These are phyloP conservation scores for Brachionus angularis DNA, from an alignment of 1,140 invertebrate genomes.

Conservation along the genomic window DNA sequence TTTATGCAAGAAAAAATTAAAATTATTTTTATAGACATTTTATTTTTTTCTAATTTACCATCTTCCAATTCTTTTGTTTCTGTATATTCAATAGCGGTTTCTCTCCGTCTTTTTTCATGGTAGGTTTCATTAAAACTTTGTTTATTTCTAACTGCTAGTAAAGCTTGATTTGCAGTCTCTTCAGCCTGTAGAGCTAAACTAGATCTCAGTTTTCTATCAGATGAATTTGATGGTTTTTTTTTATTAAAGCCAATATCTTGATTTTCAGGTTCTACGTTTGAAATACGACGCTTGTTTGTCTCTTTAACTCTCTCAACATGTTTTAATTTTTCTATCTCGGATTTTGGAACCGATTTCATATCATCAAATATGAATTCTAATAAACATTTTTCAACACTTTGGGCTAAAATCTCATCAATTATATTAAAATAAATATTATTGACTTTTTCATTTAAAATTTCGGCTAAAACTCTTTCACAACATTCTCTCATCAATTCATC, in stretches of 20 bases:
- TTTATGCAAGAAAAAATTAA: background rate
- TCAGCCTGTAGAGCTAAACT: too few species aligned
- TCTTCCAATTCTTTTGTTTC: too few species aligned
- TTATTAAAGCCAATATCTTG: too few species aligned
- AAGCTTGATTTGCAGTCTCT: too few species aligned
- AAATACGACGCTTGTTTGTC: background rate
- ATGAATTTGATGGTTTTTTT: too few species aligned
- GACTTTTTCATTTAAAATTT: slow-evolving; percentile 13
- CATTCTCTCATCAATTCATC: slow-evolving; percentile 33
- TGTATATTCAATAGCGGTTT: too few species aligned
- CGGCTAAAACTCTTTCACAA: slow-evolving; percentile 12
- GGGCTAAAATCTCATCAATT: slow-evolving; percentile 11
- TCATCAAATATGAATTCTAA: slow-evolving; percentile 32
- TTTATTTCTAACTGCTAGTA: too few species aligned
- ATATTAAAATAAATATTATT: background rate
- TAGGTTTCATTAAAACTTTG: too few species aligned
- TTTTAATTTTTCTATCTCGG: slow-evolving; percentile 4
- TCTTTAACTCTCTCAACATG: background rate
- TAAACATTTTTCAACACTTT: slow-evolving; percentile 33
- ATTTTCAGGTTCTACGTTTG: too few species aligned
- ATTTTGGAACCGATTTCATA: background rate
- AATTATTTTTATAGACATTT: background rate
- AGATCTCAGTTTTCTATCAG: too few species aligned
- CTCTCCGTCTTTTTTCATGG: too few species aligned
- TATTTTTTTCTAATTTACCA: too few species aligned